These are phyloP conservation scores for Corythoichthys haematopterus DNA, from an alignment of 2,113 vertebrate genomes.

Conservation along the genomic window DNA sequence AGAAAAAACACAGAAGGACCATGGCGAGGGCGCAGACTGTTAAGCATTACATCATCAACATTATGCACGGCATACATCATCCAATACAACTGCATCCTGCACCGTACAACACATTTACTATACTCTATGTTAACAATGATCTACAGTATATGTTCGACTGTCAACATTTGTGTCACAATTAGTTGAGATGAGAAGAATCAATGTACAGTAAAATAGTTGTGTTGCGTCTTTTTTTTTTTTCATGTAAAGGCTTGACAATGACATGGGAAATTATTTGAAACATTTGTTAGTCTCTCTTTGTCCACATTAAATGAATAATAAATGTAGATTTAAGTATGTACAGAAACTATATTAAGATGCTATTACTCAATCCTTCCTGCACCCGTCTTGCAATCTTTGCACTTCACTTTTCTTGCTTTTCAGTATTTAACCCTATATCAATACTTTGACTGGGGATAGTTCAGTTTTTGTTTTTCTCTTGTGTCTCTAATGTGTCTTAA, in stretches of 20 bases:
- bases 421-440: conserved; percentile 50
- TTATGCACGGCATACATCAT: conserved; percentile 24
- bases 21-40: conserved; percentile 58
- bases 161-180: conserved; percentile 60
- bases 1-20: conserved; percentile 38
- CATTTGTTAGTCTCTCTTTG: conserved; percentile 9
- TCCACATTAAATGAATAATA: conserved; percentile 13
- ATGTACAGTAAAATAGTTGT: conserved; percentile 55
- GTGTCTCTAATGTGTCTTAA: conserved; percentile 38
- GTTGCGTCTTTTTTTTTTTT: conserved; percentile 34
- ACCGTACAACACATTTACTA: neutral
- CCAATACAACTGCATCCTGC: conserved; percentile 9
- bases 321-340: conserved; percentile 44
- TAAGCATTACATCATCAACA: conserved; percentile 41
- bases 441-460: conserved; percentile 62
- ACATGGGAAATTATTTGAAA: conserved; percentile 26
- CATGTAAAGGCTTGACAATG: conserved; percentile 37
- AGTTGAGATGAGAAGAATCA: conserved; percentile 38
- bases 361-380: conserved; percentile 42
- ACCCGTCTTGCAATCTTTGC: conserved; percentile 63
- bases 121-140: conserved; percentile 57
- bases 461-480: conserved; percentile 21
- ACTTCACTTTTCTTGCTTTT: conserved; percentile 57
- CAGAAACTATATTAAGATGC: conserved; percentile 49
- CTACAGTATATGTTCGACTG: conserved; percentile 42